phyloP scores from a whole-genome alignment of 2,888 invertebrate genomes.

The Drosophila meridiana region DNA sequence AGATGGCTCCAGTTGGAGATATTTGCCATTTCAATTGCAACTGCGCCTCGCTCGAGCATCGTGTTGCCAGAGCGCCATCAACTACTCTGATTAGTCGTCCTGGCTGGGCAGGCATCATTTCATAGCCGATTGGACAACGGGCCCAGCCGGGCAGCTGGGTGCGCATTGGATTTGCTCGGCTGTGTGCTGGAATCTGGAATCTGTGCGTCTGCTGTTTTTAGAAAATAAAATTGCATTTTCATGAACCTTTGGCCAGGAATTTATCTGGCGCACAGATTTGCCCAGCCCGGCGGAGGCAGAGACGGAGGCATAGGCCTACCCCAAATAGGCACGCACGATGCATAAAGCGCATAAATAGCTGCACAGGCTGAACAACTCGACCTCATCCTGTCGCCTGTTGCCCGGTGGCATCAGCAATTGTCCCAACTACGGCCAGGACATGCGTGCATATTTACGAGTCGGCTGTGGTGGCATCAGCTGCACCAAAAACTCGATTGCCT shows the following conservation, averaged over 20 bases:
- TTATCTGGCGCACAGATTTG: slow-evolving; percentile 81
- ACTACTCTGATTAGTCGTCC: slow-evolving; percentile 71
- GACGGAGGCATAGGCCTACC: slow-evolving; percentile 5
- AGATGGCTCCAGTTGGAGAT: slow-evolving; percentile 3
- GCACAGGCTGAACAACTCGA: slow-evolving; percentile 47
- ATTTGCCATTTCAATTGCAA: slow-evolving; percentile 19
- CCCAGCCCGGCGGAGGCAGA: slow-evolving; percentile 1
- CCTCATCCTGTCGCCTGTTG: not conserved
- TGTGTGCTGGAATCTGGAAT: slow-evolving; percentile 46
- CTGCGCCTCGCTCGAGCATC: not conserved
- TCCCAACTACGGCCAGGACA: slow-evolving; percentile 66
- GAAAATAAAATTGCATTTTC: slow-evolving; percentile 84
- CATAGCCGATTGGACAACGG: slow-evolving; percentile 76
- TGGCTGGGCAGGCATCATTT: slow-evolving; percentile 73
- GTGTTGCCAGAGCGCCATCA: slow-evolving; percentile 49
- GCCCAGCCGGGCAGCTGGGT: slow-evolving; percentile 29
- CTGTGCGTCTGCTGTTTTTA: slow-evolving; percentile 72
- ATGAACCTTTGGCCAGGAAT: slow-evolving; percentile 81
- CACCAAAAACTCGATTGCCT: slow-evolving; percentile 79
- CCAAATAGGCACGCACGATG: slow-evolving; percentile 73
- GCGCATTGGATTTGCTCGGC: slow-evolving; percentile 37
- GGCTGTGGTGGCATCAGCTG: slow-evolving; percentile 80
- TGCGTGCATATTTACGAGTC: slow-evolving; percentile 82
- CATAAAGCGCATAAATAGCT: slow-evolving; percentile 81
- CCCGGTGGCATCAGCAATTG: slow-evolving; percentile 52